Evolutionary conservation across 2,888 invertebrate species (phyloP).

Genomic region (Chrysomela aeneicollis): DNA sequence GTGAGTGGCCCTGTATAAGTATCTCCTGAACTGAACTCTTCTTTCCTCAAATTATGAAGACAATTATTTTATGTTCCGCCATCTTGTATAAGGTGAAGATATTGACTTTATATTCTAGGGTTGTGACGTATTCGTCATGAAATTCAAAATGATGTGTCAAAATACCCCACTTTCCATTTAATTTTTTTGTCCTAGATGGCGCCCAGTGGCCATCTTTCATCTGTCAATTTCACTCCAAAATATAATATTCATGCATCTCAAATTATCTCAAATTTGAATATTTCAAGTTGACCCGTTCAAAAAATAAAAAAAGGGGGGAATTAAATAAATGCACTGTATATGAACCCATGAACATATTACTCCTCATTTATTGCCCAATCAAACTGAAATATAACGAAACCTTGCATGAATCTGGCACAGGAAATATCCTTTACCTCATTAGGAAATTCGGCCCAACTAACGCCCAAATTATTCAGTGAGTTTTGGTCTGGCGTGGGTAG

Average conservation of each 20-base stretch:
- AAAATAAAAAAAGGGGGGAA: too few species aligned
- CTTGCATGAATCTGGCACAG: too few species aligned
- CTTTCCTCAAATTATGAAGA: neutral
- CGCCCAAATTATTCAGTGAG: neutral
- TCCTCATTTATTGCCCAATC: too few species aligned
- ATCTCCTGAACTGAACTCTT: neutral
- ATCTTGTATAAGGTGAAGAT: neutral
- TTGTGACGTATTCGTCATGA: slow-evolving; percentile 5
- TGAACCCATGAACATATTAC: neutral
- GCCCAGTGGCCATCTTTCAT: slow-evolving; percentile 2
- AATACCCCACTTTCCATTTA: too few species aligned
- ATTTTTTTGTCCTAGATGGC: slow-evolving; percentile 5
- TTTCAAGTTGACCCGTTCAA: neutral
- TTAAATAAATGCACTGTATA: neutral
- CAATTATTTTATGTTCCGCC: neutral
- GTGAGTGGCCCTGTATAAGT: too few species aligned
- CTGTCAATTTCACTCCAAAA: too few species aligned
- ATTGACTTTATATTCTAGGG: slow-evolving; percentile 13
- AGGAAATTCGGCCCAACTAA: neutral
- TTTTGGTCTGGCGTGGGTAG: slow-evolving; percentile 2
- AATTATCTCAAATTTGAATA: neutral
- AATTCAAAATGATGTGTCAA: slow-evolving; percentile 1
- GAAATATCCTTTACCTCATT: neutral
- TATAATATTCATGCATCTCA: neutral
- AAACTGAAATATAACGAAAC: too few species aligned